Evolutionary conservation across 2,888 invertebrate species (phyloP), one percentile per base, ranked within the genome.

Genomic region (Temnothorax unifasciatus): DNA sequence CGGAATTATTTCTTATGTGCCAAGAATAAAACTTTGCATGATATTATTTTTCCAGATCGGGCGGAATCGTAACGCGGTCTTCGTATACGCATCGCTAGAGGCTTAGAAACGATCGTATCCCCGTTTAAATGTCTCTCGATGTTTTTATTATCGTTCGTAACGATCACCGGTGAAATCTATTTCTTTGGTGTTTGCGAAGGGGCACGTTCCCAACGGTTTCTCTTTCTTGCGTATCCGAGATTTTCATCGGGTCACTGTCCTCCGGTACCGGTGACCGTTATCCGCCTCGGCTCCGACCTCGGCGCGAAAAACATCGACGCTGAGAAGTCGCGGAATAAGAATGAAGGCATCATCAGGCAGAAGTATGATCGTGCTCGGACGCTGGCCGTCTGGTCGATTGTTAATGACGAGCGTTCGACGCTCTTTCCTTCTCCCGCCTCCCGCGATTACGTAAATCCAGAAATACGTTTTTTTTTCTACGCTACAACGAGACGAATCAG

Each of bases 171-270:
- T 88, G 86, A 86, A 91, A 89, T 91, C 90, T 87, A 91, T 91
- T 90, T 91, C 84, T 86, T 86, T 84, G 64, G 21, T 54, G 68
- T 34, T 21, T 82, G 75, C 86, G 59, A 82, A 54, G 77, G 82
- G 63, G 77, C 83, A 83, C 84, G 84, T 83, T 90, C 85, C 59
- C 90, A 83, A 86, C 90, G 91, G 89, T 90, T 90, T 91, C 89
- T 91, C 89, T 89, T 90, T 91, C 90, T 89, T 88, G 82, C 83
- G 86, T 85, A 85, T 68, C 83, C 41, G 84, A 85, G 92, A 91
- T 91, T 92, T 91, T 91, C 91, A 92, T 91, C 92, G 88, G 91
- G 90, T 89, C 88, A 91, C 84, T 91, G 90, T 90, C 91, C 90
- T 91, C 90, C 66, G 64, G 75, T 85, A 87, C 54, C 85, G 87